These are phyloP conservation scores for Hydrozoanthus tunicans DNA, from an alignment of 64 coral and sea anemone genomes.

Conservation along the genomic window DNA sequence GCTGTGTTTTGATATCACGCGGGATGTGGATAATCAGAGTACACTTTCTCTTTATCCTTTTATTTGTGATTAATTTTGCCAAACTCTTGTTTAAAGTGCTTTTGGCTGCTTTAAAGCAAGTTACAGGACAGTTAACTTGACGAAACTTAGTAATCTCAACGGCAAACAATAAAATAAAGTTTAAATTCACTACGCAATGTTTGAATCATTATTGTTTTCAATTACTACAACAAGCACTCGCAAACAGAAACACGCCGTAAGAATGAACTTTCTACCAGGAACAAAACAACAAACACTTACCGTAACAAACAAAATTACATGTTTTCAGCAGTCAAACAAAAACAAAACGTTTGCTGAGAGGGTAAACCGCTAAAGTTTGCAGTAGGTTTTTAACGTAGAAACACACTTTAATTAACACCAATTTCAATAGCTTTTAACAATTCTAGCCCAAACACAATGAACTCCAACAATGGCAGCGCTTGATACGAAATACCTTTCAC, in stretches of 20 bases:
- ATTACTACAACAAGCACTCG: no score
- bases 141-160: not conserved
- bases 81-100: not conserved
- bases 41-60: no score
- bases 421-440: not conserved
- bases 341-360: not conserved
- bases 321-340: not conserved
- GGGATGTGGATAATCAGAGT: no score
- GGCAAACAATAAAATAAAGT: not conserved
- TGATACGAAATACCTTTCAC: not conserved
- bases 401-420: slow-evolving; percentile 29
- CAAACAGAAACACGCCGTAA: no score
- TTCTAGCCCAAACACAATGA: not conserved
- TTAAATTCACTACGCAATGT: not conserved
- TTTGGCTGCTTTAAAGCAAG: not conserved
- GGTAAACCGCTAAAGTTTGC: not conserved
- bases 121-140: not conserved
- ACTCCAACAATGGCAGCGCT: not conserved
- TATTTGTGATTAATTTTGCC: no score
- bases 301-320: no score
- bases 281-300: no score
- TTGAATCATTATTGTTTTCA: not conserved
- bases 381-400: not conserved
- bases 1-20: no score
- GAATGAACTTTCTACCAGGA: no score